Evolutionary conservation across 2,797 vertebrate species (phyloP).

Genomic region (Okamejei kenojei): DNA sequence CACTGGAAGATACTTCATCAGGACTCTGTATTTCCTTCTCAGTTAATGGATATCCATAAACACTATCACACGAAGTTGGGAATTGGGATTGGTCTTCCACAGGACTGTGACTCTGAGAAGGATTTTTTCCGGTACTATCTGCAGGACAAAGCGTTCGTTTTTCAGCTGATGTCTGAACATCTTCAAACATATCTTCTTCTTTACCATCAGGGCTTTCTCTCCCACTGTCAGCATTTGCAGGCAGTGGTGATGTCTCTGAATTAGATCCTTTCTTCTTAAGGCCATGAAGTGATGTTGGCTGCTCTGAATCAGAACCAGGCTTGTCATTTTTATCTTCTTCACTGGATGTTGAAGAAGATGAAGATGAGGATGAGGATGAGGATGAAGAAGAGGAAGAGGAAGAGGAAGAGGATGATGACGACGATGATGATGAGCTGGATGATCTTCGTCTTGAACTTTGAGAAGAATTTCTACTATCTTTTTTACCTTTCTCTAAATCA

Average conservation of each 20-base stretch:
- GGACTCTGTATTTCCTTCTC: background rate
- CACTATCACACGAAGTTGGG: background rate
- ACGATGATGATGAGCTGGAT: background rate
- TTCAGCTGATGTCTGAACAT: background rate
- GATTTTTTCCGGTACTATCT: conserved; percentile 8
- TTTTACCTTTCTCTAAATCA: background rate
- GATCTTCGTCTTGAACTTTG: conserved; percentile 15
- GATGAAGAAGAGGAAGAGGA: background rate
- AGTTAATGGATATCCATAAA: background rate
- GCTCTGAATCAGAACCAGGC: background rate
- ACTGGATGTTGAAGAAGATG: conserved; percentile 25
- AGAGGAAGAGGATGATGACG: background rate
- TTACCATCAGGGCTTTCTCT: conserved; percentile 15
- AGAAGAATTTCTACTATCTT: conserved; percentile 17
- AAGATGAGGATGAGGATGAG: conserved; percentile 9
- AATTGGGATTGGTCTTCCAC: background rate
- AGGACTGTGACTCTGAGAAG: conserved; percentile 14
- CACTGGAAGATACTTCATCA: conserved; percentile 32
- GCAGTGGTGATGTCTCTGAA: background rate
- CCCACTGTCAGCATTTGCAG: background rate
- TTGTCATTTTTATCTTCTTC: conserved; percentile 21
- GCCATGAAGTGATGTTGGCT: background rate
- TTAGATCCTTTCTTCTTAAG: background rate
- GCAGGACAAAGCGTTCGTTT: conserved; percentile 17
- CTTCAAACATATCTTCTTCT: background rate